phyloP scores from a whole-genome alignment of 2,113 vertebrate species.

The Puma concolor region DNA sequence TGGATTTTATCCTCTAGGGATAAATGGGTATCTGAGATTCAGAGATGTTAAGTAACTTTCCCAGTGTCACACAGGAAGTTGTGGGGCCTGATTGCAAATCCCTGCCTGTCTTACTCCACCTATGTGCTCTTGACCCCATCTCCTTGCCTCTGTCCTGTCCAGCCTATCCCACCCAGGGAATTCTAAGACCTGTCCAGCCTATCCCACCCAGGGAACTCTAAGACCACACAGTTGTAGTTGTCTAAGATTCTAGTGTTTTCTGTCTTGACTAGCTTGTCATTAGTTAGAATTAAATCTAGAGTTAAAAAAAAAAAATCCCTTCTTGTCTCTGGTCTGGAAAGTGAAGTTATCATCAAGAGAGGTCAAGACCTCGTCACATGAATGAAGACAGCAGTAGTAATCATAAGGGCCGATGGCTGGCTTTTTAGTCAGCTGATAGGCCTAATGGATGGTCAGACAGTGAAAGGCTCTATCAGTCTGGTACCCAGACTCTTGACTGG shows the following conservation, averaged over 20 bases:
- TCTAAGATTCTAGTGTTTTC: not conserved
- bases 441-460: not conserved
- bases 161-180: not conserved
- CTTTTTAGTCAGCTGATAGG: not conserved
- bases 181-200: not conserved
- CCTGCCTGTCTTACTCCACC: not conserved
- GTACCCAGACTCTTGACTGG: not conserved
- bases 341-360: conserved; percentile 37
- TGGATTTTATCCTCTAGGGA: not conserved
- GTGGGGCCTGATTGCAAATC: not conserved
- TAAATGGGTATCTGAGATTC: not conserved
- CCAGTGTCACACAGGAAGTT: not conserved
- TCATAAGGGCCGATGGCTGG: not conserved
- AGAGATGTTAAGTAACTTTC: not conserved
- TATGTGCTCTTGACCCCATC: not conserved
- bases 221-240: not conserved
- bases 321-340: conserved; percentile 3
- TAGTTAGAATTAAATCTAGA: not conserved
- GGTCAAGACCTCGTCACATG: not conserved
- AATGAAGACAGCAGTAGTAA: not conserved
- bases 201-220: no score
- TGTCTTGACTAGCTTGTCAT: conserved; percentile 5
- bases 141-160: not conserved
- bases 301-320: not conserved
- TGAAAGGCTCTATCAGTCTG: not conserved